Conservation (phyloP, 2,888 invertebrate genomes). For the Tortricodes alternella region DNA sequence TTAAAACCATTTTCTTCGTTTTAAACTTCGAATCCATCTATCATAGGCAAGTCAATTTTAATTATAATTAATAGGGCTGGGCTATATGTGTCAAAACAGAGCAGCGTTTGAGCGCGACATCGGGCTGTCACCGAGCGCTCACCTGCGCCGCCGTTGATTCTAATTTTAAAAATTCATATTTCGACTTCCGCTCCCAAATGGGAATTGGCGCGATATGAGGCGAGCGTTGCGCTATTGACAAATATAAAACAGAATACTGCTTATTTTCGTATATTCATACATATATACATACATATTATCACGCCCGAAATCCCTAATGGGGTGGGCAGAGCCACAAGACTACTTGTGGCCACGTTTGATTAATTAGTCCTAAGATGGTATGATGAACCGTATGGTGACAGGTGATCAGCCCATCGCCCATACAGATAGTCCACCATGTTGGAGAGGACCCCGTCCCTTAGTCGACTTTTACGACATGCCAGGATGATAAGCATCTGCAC, state of each 20-base stretch:
- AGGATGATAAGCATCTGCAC: too few relatives aligned
- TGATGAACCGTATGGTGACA: too few relatives aligned
- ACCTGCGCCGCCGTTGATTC: conserved; percentile 73
- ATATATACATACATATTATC: too few relatives aligned
- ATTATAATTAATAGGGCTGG: conserved; percentile 57
- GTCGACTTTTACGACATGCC: too few relatives aligned
- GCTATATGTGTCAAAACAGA: conserved; percentile 52
- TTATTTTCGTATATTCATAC: too few relatives aligned
- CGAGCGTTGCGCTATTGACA: conserved; percentile 41
- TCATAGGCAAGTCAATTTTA: conserved; percentile 36
- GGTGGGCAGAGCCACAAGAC: too few relatives aligned
- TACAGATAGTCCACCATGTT: too few relatives aligned
- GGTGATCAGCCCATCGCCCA: too few relatives aligned
- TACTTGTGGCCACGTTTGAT: too few relatives aligned
- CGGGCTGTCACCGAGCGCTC: conserved; percentile 65
- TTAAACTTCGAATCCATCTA: neutral
- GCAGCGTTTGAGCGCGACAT: conserved; percentile 48
- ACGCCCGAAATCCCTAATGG: too few relatives aligned
- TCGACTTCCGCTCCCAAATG: conserved; percentile 78
- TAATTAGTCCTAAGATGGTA: too few relatives aligned
- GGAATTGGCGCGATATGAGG: conserved; percentile 71
- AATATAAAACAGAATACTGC: conserved; percentile 22
- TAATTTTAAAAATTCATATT: conserved; percentile 80
- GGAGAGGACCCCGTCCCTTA: too few relatives aligned
- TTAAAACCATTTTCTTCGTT: neutral